Conservation (phyloP, 2,797 vertebrate genomes). For the Selene dorsalis region DNA sequence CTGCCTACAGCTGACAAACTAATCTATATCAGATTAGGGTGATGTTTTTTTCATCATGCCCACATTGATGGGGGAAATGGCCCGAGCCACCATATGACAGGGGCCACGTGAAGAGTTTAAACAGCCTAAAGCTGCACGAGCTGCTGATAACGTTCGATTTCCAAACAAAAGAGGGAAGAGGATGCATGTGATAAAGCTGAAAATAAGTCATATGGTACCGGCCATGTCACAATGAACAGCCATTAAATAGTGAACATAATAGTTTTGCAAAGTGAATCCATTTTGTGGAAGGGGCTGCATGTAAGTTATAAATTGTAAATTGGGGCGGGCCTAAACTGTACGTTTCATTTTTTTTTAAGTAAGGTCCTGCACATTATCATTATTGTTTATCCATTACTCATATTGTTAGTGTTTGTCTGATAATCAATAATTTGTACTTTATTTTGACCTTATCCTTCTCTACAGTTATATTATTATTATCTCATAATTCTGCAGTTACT, state of each 20-base stretch:
- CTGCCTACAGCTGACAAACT: slow-evolving; percentile 28
- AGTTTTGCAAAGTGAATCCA: not conserved
- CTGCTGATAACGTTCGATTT: not conserved
- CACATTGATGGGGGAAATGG: not conserved
- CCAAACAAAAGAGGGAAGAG: slow-evolving; percentile 15
- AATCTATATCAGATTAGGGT: slow-evolving; percentile 35
- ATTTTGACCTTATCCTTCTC: not conserved
- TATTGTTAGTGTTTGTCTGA: not conserved
- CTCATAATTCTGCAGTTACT: too few species aligned
- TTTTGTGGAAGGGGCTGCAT: not conserved
- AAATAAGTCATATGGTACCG: slow-evolving; percentile 5
- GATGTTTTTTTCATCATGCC: slow-evolving; percentile 15
- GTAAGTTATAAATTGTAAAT: not conserved
- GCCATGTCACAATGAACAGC: not conserved
- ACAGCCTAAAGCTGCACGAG: not conserved
- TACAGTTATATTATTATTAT: not conserved
- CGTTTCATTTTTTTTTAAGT: not conserved
- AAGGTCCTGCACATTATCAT: not conserved
- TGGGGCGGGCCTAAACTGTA: too few species aligned
- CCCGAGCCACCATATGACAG: not conserved
- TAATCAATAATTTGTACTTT: not conserved
- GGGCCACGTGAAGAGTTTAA: not conserved
- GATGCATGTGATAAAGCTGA: slow-evolving; percentile 12
- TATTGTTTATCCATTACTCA: not conserved
- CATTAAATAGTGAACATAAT: not conserved